Evolutionary conservation across 2,888 invertebrate genomes (phyloP).

Genomic region (Gandaritis pyraliata): DNA sequence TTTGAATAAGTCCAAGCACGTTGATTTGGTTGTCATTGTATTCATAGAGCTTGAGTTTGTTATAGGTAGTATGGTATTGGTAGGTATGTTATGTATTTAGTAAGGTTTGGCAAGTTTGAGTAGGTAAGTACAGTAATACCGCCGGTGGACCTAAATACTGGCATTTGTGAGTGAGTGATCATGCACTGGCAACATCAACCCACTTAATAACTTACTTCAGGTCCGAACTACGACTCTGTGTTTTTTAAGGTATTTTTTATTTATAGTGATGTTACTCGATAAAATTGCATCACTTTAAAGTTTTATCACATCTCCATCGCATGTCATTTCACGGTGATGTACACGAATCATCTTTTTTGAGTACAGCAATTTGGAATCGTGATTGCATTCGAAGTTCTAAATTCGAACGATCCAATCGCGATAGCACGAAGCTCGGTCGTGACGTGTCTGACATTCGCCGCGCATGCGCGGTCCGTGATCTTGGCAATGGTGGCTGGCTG

Average conservation of each 20-base stretch:
- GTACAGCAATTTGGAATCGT: constrained; percentile 60
- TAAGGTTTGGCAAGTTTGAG: background rate
- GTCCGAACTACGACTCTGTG: no score
- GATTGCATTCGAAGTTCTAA: constrained; percentile 71
- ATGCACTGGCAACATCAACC: no score
- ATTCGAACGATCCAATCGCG: constrained; percentile 74
- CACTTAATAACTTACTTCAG: no score
- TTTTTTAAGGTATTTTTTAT: no score
- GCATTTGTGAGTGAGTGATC: no score
- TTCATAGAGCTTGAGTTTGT: background rate
- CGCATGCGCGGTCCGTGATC: constrained; percentile 84
- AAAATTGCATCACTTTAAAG: constrained; percentile 23
- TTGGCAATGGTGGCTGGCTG: constrained; percentile 83
- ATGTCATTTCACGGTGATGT: constrained; percentile 39
- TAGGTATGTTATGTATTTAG: background rate
- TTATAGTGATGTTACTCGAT: background rate
- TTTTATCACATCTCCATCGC: constrained; percentile 31
- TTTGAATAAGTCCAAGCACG: constrained; percentile 23
- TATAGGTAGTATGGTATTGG: background rate
- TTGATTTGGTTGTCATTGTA: constrained; percentile 19
- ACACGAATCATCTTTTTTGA: constrained; percentile 46
- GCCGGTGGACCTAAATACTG: no score
- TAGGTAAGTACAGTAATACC: no score
- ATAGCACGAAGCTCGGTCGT: constrained; percentile 78
- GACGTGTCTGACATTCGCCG: constrained; percentile 84